Evolutionary conservation across 2,113 vertebrate species (phyloP).

Genomic region (Pseudorhombus dupliciocellatus): DNA sequence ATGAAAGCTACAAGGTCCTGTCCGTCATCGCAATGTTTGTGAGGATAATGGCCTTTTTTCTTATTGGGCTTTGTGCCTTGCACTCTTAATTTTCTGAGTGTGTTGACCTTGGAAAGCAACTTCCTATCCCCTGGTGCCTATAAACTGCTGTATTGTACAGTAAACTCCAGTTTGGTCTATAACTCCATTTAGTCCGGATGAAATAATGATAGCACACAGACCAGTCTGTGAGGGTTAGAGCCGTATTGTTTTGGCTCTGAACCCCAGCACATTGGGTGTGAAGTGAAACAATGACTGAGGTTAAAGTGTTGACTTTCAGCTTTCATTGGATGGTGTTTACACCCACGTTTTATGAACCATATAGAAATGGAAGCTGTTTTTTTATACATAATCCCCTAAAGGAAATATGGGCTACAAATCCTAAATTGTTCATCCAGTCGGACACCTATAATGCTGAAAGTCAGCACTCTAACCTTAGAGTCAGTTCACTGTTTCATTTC

Average conservation of each 20-base stretch:
- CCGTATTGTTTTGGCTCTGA: slow-evolving; percentile 10
- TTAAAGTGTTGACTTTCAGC: slow-evolving; percentile 30
- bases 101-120: slow-evolving; percentile 42
- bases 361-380: slow-evolving; percentile 11
- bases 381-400: slow-evolving; percentile 21
- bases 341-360: slow-evolving; percentile 10
- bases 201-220: neutral
- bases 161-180: slow-evolving; percentile 6
- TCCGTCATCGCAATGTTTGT: slow-evolving; percentile 3
- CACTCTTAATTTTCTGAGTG: slow-evolving; percentile 29
- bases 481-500: slow-evolving; percentile 30
- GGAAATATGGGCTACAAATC: slow-evolving; percentile 2
- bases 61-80: neutral
- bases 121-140: slow-evolving; percentile 19
- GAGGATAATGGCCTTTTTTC: slow-evolving; percentile 9
- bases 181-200: neutral
- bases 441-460: slow-evolving; percentile 33
- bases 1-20: neutral
- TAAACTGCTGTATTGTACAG: slow-evolving; percentile 10
- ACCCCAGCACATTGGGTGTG: slow-evolving; percentile 3
- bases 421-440: neutral
- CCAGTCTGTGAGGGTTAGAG: neutral
- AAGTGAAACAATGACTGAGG: slow-evolving; percentile 3
- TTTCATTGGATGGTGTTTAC: slow-evolving; percentile 12
- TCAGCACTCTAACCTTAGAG: slow-evolving; percentile 42